A percentile compares a stretch with the other conserved stretches of the same genome.
Evolutionary conservation across 1,140 invertebrate genomes (phyloP).

Genomic region (Nasonia giraulti): DNA sequence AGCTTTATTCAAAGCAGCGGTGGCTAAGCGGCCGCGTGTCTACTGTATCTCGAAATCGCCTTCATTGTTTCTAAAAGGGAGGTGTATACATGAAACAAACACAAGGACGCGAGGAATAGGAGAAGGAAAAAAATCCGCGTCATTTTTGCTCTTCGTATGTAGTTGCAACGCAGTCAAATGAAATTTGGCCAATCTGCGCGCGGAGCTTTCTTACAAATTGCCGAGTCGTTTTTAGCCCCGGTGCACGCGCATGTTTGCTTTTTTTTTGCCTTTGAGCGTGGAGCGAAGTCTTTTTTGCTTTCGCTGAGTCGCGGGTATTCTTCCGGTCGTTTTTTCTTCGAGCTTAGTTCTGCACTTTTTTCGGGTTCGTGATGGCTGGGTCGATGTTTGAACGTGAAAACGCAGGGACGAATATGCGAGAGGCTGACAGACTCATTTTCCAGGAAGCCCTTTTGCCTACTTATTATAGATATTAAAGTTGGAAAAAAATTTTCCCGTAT

Average conservation of each 20-base stretch:
- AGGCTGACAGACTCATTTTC: background rate
- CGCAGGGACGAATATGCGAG: too few species aligned
- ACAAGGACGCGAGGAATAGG: background rate
- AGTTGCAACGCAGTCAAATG: background rate
- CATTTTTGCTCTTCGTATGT: background rate
- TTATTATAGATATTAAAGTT: slow-evolving; percentile 1
- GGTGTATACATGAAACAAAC: background rate
- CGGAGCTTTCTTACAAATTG: background rate
- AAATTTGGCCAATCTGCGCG: slow-evolving; percentile 5
- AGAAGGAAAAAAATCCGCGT: background rate
- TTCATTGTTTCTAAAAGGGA: background rate
- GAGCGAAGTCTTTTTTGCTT: too few species aligned
- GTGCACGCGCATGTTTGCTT: background rate
- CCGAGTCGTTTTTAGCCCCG: background rate
- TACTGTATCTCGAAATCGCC: background rate
- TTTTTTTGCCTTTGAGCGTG: too few species aligned
- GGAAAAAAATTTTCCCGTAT: background rate
- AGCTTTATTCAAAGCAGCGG: background rate
- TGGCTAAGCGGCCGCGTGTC: background rate
- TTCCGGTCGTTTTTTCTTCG: too few species aligned
- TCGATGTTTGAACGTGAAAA: too few species aligned
- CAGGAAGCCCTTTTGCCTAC: background rate
- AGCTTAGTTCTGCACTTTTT: too few species aligned
- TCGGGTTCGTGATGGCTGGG: too few species aligned
- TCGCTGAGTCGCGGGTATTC: too few species aligned